Evolutionary conservation across 2,888 invertebrate species (phyloP).

Genomic region (Seira musarum): DNA sequence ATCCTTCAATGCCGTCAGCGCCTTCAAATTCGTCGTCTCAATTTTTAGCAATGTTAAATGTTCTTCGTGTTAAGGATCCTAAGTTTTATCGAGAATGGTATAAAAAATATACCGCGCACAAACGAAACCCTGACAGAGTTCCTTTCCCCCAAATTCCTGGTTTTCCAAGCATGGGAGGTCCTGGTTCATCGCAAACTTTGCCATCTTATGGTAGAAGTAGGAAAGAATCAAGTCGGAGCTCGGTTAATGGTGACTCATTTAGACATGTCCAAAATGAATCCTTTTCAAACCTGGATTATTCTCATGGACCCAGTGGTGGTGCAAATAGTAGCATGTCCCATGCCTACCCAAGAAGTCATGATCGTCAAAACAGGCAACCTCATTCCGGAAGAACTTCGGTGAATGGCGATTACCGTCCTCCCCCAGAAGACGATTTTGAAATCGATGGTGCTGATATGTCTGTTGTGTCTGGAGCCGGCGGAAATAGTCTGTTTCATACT

Average conservation of each 20-base stretch:
- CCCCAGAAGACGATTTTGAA: constrained; percentile 42
- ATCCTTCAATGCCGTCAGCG: constrained; percentile 27
- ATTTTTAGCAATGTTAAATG: constrained; percentile 78
- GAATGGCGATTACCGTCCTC: constrained; percentile 29
- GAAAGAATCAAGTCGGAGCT: constrained; percentile 59
- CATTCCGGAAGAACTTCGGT: constrained; percentile 36
- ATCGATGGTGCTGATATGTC: constrained; percentile 30
- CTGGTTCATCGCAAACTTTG: constrained; percentile 28
- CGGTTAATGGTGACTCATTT: constrained; percentile 50
- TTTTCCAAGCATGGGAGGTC: constrained; percentile 29
- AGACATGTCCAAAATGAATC: constrained; percentile 31
- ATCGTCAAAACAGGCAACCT: constrained; percentile 29
- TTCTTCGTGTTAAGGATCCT: constrained; percentile 83
- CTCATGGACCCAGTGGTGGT: constrained; percentile 32
- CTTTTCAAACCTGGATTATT: constrained; percentile 30
- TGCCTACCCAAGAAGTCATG: constrained; percentile 25
- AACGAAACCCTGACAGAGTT: constrained; percentile 67
- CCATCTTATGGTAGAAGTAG: constrained; percentile 34
- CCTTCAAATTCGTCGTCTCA: constrained; percentile 31
- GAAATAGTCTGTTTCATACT: constrained; percentile 22
- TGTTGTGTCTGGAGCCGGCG: neutral
- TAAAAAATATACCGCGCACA: constrained; percentile 78
- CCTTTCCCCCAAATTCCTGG: constrained; percentile 67
- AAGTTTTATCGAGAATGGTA: constrained; percentile 86
- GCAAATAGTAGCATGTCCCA: constrained; percentile 32